phyloP scores from a whole-genome alignment of 2,888 invertebrate genomes.

The Zygaena filipendulae region DNA sequence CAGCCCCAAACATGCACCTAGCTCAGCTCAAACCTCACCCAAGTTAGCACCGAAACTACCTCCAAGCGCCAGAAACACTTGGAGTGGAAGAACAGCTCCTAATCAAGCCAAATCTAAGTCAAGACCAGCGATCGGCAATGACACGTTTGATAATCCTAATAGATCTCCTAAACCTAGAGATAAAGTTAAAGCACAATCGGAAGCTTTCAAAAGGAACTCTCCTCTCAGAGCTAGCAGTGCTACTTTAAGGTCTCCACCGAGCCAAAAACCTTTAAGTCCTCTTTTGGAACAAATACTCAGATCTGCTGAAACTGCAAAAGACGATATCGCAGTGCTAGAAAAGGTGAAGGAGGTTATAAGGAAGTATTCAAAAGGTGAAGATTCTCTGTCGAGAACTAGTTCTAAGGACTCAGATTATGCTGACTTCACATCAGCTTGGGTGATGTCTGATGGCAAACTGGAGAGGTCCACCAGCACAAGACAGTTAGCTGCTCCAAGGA shows the following conservation, averaged over 20 bases:
- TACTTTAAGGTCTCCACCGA: constrained; percentile 67
- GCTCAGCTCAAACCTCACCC: constrained; percentile 47
- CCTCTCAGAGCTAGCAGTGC: constrained; percentile 57
- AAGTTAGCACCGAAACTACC: constrained; percentile 50
- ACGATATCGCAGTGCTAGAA: constrained; percentile 77
- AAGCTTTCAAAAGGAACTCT: constrained; percentile 62
- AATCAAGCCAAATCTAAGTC: constrained; percentile 44
- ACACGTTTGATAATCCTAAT: constrained; percentile 60
- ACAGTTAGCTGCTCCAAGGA: constrained; percentile 55
- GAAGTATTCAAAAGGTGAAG: constrained; percentile 55
- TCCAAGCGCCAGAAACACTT: constrained; percentile 72
- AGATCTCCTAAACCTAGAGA: constrained; percentile 71
- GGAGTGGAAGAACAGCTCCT: constrained; percentile 74
- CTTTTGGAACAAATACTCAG: constrained; percentile 78
- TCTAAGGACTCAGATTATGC: constrained; percentile 71
- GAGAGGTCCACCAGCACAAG: constrained; percentile 69
- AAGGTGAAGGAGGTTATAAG: constrained; percentile 76
- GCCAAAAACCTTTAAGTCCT: constrained; percentile 70
- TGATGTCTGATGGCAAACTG: constrained; percentile 76
- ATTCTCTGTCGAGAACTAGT: constrained; percentile 55
- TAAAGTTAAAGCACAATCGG: constrained; percentile 40
- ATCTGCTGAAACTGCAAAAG: constrained; percentile 76
- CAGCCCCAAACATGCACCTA: constrained; percentile 46
- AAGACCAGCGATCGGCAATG: constrained; percentile 46
- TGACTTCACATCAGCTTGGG: constrained; percentile 78